Evolutionary conservation across 2,113 vertebrate species (phyloP), one percentile per base, ranked within the genome.

Genomic region (Oncorhynchus clarkii): DNA sequence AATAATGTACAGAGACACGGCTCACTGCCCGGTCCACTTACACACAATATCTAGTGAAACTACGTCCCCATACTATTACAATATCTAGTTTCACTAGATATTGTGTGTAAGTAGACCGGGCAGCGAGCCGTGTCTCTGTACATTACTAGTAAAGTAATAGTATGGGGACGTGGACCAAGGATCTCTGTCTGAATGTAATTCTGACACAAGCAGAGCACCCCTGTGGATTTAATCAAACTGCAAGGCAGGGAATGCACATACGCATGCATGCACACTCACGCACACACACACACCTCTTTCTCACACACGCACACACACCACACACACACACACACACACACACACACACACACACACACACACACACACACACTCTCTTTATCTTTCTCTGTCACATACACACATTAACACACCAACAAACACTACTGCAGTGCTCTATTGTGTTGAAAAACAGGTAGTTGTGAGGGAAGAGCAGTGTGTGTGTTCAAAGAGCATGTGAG

Each of bases 141-240:
- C 87, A 90, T 91, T 89, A 91, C 88, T 82, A 88, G 87, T 86
- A 78, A 87, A 89, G 89, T 87, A 83, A 79, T 87, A 90, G 90
- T 88, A 83, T 45, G 87, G 88, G 87, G 87, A 89, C 34, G 76
- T 84, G 81, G 82, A 90, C 88, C 88, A 87, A 89, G 88, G 89
- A 89, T 88, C 91, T 91, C 83, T 84, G 89, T 90, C 88, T 88
- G 88, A 91, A 91, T 92, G 86, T 87, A 89, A 92, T 90, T 92
- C 83, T 97, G 97, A 90, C 95, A 95, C 86, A 96, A 80, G 29
- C 65, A 96, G 92, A 5, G 96, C 93, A 78, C 94, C 62, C 39
- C 92, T 81, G 1, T 80, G 88, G 85, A 81, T 90, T 80, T 85
- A 87, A 88, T 90, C 88, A 86, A 85, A 89, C 79, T 78, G 84